Evolutionary conservation across 53 echinoderm and acorn worm genomes (phyloP).

Genomic region (Astropecten irregularis): DNA sequence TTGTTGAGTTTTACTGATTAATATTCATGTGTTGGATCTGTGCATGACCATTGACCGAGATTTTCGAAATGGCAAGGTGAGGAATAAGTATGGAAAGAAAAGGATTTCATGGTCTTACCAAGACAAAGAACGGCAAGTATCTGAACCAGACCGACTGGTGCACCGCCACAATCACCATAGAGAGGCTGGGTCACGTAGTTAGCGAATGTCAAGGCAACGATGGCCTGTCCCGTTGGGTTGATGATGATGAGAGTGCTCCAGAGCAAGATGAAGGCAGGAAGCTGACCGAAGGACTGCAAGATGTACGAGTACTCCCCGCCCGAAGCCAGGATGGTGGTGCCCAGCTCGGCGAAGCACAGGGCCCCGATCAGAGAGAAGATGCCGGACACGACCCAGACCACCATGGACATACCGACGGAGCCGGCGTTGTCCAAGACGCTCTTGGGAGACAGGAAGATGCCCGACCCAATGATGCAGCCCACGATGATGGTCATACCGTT

Average conservation of each 20-base stretch:
- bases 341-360: conserved; percentile 81
- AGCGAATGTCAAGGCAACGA: conserved; percentile 76
- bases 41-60: too few species aligned
- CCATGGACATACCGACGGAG: conserved; percentile 80
- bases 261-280: conserved; percentile 72
- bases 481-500: conserved; percentile 79
- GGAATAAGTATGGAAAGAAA: too few species aligned
- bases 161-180: conserved; percentile 58
- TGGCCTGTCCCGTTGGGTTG: conserved; percentile 81
- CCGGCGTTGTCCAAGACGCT: conserved; percentile 68
- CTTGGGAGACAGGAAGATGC: conserved; percentile 79
- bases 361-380: conserved; percentile 80
- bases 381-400: conserved; percentile 77
- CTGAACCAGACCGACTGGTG: conserved; percentile 63
- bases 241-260: conserved; percentile 85
- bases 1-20: too few species aligned
- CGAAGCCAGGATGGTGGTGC: conserved; percentile 69
- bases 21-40: too few species aligned
- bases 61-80: too few species aligned
- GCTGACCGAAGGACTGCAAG: conserved; percentile 55
- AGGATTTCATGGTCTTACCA: too few species aligned
- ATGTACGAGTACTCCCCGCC: conserved; percentile 90
- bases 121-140: conserved; percentile 67
- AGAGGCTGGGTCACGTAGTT: conserved; percentile 80
- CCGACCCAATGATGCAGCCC: conserved; percentile 84